Evolutionary conservation across 2,888 invertebrate species (phyloP).

Genomic region (Hemaris fuciformis): DNA sequence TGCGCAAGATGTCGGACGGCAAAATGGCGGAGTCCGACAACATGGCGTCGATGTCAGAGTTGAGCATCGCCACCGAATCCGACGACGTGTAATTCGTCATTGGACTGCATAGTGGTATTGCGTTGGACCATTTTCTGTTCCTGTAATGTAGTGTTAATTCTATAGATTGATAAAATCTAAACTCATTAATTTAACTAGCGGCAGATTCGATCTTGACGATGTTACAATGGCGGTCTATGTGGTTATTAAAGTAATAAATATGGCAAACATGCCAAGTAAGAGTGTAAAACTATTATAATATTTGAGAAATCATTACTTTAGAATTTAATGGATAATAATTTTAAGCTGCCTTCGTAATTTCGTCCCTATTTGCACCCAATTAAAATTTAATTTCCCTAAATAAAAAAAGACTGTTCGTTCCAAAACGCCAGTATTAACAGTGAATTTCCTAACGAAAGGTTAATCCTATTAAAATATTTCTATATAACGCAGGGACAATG

Average conservation of each 20-base stretch:
- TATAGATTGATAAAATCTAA: too few species aligned
- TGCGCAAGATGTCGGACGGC: slow-evolving; percentile 58
- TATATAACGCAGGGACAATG: not conserved
- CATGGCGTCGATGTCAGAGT: slow-evolving; percentile 74
- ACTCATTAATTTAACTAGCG: too few species aligned
- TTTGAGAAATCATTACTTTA: too few species aligned
- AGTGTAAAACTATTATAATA: too few species aligned
- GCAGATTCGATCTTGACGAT: too few species aligned
- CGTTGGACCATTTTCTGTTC: slow-evolving; percentile 93
- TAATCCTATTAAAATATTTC: not conserved
- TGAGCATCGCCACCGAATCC: slow-evolving; percentile 67
- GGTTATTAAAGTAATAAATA: too few species aligned
- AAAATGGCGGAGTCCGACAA: slow-evolving; percentile 58
- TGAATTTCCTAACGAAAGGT: not conserved
- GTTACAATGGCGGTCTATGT: too few species aligned
- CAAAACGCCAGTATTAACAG: not conserved
- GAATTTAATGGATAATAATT: too few species aligned
- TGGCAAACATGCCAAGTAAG: too few species aligned
- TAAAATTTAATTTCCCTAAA: too few species aligned
- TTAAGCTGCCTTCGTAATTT: too few species aligned
- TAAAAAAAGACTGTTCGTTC: not conserved
- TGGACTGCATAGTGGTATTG: slow-evolving; percentile 88
- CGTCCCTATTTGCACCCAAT: too few species aligned
- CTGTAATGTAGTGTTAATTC: slow-evolving; percentile 56
- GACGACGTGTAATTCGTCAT: slow-evolving; percentile 64